Evolutionary conservation across 2,797 vertebrate species (phyloP).

Genomic region (Peromyscus melanophrys): DNA sequence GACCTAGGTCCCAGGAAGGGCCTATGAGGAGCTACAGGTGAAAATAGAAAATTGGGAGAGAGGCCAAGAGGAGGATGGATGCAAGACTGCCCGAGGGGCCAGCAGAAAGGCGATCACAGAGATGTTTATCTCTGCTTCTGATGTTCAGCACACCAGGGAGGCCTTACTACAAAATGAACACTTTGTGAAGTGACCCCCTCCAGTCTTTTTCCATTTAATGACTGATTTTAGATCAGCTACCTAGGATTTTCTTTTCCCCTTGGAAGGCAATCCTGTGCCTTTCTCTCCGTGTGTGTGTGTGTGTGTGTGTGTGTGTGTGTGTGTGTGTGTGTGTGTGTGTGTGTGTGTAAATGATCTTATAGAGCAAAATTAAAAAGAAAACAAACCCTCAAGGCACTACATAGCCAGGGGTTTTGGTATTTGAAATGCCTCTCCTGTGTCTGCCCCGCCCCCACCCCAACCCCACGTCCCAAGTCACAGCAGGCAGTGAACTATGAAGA

Average conservation of each 20-base stretch:
- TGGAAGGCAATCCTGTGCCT: neutral
- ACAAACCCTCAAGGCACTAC: neutral
- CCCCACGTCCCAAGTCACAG: neutral
- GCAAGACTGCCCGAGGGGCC: neutral
- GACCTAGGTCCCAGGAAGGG: neutral
- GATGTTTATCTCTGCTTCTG: neutral
- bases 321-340: neutral
- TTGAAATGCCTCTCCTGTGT: neutral
- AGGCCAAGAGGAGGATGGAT: neutral
- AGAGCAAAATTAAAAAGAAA: conserved; percentile 10
- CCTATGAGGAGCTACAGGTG: neutral
- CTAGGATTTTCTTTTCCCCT: neutral
- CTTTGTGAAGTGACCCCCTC: neutral
- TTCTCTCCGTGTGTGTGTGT: neutral
- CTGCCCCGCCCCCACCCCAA: neutral
- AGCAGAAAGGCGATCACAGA: neutral
- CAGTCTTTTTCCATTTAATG: neutral
- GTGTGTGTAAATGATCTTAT: neutral
- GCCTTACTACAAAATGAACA: neutral
- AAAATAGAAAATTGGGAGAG: neutral
- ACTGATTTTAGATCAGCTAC: neutral
- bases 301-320: neutral
- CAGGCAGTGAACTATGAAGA: neutral
- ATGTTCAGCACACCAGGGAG: no score
- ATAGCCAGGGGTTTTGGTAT: neutral